phyloP scores from a whole-genome alignment of 2,113 vertebrate species.

The Peromyscus polionotus region DNA sequence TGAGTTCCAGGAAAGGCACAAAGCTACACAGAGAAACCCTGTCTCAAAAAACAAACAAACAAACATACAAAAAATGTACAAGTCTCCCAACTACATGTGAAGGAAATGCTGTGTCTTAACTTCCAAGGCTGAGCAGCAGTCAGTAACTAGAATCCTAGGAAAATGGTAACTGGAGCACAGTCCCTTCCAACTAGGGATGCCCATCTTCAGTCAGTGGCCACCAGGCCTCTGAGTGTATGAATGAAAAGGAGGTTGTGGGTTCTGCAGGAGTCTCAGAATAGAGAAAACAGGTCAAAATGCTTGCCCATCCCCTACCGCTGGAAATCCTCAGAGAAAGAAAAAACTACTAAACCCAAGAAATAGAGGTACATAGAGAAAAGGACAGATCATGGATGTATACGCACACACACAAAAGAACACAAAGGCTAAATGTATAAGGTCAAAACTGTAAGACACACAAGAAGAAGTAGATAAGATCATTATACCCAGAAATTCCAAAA shows the following conservation, averaged over 20 bases:
- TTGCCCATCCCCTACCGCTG: neutral
- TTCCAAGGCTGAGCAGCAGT: neutral
- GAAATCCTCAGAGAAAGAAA: neutral
- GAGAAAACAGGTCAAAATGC: neutral
- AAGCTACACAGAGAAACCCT: too few relatives aligned
- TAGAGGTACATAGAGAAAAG: neutral
- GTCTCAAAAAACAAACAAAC: too few relatives aligned
- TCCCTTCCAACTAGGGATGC: neutral
- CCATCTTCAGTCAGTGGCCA: neutral
- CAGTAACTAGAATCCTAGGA: conserved; percentile 7
- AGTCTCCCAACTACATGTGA: neutral
- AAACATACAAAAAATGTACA: neutral
- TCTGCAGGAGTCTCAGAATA: neutral
- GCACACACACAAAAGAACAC: neutral
- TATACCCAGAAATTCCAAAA: neutral
- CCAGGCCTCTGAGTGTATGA: neutral
- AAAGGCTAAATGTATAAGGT: neutral
- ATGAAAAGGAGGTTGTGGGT: neutral
- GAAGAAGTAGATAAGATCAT: neutral
- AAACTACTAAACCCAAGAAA: neutral
- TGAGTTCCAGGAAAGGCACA: too few relatives aligned
- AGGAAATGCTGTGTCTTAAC: neutral
- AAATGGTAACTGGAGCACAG: neutral
- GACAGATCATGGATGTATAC: neutral
- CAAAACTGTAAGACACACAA: neutral